A percentile compares a stretch with the other conserved stretches of the same genome.
Conservation (phyloP, 2,888 invertebrate genomes). For the Salticus scenicus region DNA sequence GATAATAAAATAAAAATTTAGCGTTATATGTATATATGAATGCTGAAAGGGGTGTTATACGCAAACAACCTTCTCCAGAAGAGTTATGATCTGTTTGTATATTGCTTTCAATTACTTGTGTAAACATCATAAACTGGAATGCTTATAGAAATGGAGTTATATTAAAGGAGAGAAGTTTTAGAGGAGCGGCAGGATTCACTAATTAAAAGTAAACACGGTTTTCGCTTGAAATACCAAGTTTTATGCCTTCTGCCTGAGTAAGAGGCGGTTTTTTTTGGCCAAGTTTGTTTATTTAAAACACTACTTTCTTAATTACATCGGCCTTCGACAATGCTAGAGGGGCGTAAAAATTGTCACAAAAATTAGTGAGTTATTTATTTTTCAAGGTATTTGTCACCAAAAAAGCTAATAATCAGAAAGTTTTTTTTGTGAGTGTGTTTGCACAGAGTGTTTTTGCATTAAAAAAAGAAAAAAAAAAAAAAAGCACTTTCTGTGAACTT, state of each 20-base stretch:
- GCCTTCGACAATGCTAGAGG: conserved; percentile 32
- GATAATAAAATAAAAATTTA: conserved; percentile 55
- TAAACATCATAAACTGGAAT: conserved; percentile 66
- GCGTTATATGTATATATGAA: conserved; percentile 40
- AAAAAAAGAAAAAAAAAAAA: no score
- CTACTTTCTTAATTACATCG: conserved; percentile 65
- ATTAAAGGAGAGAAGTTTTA: conserved; percentile 16
- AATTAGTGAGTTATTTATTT: conserved; percentile 1
- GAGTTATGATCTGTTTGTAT: conserved; percentile 68
- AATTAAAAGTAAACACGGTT: conserved; percentile 68
- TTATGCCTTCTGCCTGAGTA: conserved; percentile 46
- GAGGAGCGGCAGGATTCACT: conserved; percentile 43
- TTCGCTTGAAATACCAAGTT: conserved; percentile 49
- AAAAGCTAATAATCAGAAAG: not conserved
- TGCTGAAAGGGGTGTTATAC: conserved; percentile 45
- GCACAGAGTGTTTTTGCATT: no score
- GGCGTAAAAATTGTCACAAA: conserved; percentile 59
- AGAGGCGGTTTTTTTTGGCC: conserved; percentile 8
- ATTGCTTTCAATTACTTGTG: conserved; percentile 67
- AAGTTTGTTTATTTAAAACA: conserved; percentile 47
- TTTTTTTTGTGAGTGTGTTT: not conserved
- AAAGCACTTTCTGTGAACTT: no score
- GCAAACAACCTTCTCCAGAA: conserved; percentile 59
- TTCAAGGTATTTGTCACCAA: conserved; percentile 1
- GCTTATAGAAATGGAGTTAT: conserved; percentile 55